These are phyloP conservation scores for Otocyon megalotis DNA, from an alignment of 2,113 vertebrate genomes.

Conservation along the genomic window DNA sequence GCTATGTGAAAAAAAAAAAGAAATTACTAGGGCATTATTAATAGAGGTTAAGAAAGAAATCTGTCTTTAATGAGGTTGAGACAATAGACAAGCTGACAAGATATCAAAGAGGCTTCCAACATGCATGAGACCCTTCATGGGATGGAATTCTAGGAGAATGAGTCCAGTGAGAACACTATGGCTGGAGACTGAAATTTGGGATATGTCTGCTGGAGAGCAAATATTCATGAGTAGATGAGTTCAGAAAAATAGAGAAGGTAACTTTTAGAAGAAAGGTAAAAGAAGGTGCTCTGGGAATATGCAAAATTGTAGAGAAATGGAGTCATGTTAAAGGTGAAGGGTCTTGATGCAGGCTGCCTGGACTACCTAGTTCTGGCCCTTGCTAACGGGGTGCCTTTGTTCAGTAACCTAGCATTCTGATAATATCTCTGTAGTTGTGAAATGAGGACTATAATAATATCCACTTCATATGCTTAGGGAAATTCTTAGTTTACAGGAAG, in stretches of 20 bases:
- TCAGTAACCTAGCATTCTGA: background rate
- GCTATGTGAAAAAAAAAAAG: background rate
- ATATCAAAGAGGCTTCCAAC: background rate
- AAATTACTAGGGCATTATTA: background rate
- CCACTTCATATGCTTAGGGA: background rate
- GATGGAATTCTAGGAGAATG: background rate
- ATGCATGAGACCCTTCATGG: background rate
- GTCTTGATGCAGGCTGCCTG: background rate
- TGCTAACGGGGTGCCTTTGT: too few species aligned
- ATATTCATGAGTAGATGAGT: background rate
- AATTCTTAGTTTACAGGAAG: background rate
- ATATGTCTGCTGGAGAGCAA: background rate
- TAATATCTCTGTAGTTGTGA: background rate
- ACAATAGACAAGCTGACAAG: background rate
- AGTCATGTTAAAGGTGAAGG: background rate
- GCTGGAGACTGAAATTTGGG: background rate
- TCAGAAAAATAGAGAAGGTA: background rate
- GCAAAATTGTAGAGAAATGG: background rate
- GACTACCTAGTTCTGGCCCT: background rate
- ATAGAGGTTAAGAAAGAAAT: background rate
- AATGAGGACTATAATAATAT: background rate
- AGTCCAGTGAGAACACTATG: background rate
- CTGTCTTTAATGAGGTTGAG: background rate
- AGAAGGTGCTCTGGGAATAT: background rate
- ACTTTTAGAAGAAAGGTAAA: background rate